These are phyloP conservation scores for Pogonus chalceus DNA, from an alignment of 1,140 invertebrate species.

Conservation along the genomic window DNA sequence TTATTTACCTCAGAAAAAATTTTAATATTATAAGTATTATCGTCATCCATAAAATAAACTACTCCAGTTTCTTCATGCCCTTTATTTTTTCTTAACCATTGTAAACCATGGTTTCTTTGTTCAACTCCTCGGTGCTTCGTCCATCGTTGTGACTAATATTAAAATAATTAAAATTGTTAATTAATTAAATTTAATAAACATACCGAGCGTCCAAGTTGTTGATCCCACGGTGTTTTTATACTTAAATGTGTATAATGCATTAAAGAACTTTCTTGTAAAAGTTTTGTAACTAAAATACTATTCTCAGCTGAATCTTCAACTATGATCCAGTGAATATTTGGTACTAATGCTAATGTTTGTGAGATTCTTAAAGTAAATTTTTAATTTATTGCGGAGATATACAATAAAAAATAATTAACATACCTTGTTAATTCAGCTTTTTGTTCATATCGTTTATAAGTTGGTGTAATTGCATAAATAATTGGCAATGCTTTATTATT, in stretches of 20 bases:
- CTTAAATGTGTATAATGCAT: conserved; percentile 67
- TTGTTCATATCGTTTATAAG: conserved; percentile 79
- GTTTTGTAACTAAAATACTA: conserved; percentile 65
- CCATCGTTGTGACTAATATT: conserved; percentile 66
- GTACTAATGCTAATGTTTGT: conserved; percentile 78
- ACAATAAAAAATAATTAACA: conserved; percentile 9
- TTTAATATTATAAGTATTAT: conserved; percentile 87
- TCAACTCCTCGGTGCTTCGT: conserved; percentile 87
- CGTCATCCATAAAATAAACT: conserved; percentile 98
- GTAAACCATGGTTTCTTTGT: conserved; percentile 82
- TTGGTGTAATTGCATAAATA: conserved; percentile 90
- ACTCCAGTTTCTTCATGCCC: conserved; percentile 56
- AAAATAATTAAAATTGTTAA: neutral
- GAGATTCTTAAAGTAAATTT: conserved; percentile 50
- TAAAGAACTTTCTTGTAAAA: conserved; percentile 64
- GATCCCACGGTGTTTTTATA: conserved; percentile 44
- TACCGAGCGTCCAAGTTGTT: conserved; percentile 26
- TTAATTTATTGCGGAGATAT: too few species aligned
- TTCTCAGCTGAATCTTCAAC: conserved; percentile 78
- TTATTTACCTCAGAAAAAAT: conserved; percentile 75
- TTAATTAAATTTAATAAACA: neutral
- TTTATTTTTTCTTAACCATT: conserved; percentile 73
- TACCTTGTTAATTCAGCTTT: conserved; percentile 89
- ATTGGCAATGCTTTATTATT: conserved; percentile 39
- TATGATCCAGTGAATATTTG: conserved; percentile 92